phyloP scores from a whole-genome alignment of 2,888 invertebrate species.

The Caenorhabditis angaria region DNA sequence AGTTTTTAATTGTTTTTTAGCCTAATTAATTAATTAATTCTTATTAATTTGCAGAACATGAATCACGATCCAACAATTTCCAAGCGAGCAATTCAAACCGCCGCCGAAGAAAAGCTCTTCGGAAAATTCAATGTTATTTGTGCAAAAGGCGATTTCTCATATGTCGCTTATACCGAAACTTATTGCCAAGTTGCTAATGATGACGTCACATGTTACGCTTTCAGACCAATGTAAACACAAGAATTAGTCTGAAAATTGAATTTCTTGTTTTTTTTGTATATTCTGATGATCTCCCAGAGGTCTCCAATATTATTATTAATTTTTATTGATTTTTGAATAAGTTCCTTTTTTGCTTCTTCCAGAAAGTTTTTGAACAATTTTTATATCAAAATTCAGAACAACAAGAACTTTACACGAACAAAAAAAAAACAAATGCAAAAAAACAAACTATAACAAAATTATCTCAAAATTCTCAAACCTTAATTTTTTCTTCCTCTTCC shows the following conservation, averaged over 20 bases:
- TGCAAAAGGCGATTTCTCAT: constrained; percentile 68
- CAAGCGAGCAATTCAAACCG: constrained; percentile 70
- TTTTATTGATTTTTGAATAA: no score
- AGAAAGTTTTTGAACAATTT: no score
- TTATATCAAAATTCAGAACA: no score
- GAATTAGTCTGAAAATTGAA: not conserved
- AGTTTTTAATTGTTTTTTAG: constrained; percentile 10
- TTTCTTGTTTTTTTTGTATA: not conserved
- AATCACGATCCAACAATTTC: constrained; percentile 63
- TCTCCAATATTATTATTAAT: no score
- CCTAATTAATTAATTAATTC: not conserved
- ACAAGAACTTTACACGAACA: no score
- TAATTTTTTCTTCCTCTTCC: no score
- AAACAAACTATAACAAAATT: no score
- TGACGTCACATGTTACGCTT: constrained; percentile 70
- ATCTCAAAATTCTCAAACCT: no score
- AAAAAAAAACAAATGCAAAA: no score
- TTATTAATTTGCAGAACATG: constrained; percentile 62
- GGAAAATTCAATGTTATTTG: constrained; percentile 70
- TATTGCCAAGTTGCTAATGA: constrained; percentile 62
- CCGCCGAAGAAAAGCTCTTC: constrained; percentile 67
- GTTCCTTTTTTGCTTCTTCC: no score
- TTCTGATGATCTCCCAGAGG: not conserved
- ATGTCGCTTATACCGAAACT: constrained; percentile 68
- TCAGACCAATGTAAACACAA: constrained; percentile 58